These are phyloP conservation scores for Onthophagus sagittarius DNA, from an alignment of 2,888 invertebrate species.

Conservation along the genomic window DNA sequence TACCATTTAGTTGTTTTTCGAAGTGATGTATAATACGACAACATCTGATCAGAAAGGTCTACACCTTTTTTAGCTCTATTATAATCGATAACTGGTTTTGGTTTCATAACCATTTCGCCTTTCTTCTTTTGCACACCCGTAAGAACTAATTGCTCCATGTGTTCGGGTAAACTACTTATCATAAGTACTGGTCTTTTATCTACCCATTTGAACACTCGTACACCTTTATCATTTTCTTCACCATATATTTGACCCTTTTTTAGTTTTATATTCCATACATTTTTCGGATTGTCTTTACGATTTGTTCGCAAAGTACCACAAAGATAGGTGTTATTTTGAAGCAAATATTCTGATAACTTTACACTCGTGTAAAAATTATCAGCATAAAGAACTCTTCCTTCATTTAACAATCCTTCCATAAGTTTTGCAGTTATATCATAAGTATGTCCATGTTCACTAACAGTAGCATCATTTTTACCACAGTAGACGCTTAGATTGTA, in stretches of 20 bases:
- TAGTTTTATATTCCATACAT: neutral
- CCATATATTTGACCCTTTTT: slow-evolving; percentile 12
- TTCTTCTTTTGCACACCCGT: neutral
- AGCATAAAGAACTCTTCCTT: too few relatives aligned
- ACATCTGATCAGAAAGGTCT: slow-evolving; percentile 9
- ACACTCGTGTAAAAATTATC: slow-evolving; percentile 36
- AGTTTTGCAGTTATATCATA: too few relatives aligned
- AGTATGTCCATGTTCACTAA: too few relatives aligned
- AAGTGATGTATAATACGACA: slow-evolving; percentile 1
- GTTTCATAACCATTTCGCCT: slow-evolving; percentile 3
- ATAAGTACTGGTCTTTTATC: slow-evolving; percentile 14
- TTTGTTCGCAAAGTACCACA: slow-evolving; percentile 3
- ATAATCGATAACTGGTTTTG: slow-evolving; percentile 4
- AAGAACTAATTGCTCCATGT: neutral
- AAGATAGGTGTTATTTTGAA: slow-evolving; percentile 4
- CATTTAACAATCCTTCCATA: too few relatives aligned
- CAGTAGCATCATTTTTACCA: too few relatives aligned
- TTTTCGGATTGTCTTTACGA: slow-evolving; percentile 13
- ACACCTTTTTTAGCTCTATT: slow-evolving; percentile 11
- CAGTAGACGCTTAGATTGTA: slow-evolving; percentile 12
- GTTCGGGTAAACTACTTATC: slow-evolving; percentile 5
- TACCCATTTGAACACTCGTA: slow-evolving; percentile 14
- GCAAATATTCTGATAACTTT: slow-evolving; percentile 25
- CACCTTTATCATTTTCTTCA: neutral
- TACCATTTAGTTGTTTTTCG: neutral